Percentiles rank a stretch among this genome's conserved stretches.
Evolutionary conservation across 2,113 vertebrate genomes (phyloP).

Genomic region (Pavo muticus): DNA sequence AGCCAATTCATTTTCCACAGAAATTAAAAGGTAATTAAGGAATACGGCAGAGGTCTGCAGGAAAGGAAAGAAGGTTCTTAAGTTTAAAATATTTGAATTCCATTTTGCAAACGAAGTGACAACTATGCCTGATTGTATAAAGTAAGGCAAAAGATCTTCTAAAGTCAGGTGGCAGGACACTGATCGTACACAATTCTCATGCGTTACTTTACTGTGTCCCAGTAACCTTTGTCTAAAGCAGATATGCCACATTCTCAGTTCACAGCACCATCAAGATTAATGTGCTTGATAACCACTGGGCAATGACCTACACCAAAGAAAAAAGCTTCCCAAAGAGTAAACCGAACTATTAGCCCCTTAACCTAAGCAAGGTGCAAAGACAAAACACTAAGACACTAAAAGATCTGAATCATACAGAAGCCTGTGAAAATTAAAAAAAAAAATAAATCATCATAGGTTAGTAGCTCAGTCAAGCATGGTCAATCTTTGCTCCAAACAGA

Average conservation of each 20-base stretch:
- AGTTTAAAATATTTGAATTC: neutral
- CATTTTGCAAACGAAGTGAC: neutral
- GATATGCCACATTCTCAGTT: neutral
- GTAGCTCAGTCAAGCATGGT: neutral
- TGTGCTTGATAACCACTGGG: neutral
- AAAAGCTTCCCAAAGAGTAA: neutral
- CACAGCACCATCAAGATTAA: neutral
- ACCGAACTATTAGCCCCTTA: neutral
- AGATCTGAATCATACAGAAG: neutral
- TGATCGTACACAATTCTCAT: neutral
- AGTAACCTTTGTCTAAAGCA: neutral
- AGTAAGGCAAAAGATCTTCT: neutral
- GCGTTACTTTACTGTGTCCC: neutral
- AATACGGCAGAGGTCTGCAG: neutral
- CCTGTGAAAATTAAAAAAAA: neutral
- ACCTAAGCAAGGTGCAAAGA: neutral
- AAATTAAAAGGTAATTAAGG: constrained; percentile 11
- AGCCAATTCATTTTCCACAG: neutral
- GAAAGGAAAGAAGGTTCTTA: neutral
- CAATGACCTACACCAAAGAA: neutral
- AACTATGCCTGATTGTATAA: neutral
- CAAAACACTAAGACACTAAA: neutral
- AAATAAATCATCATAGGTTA: neutral
- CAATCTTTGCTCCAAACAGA: fast-evolving
- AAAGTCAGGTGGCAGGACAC: neutral